These are phyloP conservation scores for Sycophila texana DNA, from an alignment of 2,888 invertebrate species.

Conservation along the genomic window DNA sequence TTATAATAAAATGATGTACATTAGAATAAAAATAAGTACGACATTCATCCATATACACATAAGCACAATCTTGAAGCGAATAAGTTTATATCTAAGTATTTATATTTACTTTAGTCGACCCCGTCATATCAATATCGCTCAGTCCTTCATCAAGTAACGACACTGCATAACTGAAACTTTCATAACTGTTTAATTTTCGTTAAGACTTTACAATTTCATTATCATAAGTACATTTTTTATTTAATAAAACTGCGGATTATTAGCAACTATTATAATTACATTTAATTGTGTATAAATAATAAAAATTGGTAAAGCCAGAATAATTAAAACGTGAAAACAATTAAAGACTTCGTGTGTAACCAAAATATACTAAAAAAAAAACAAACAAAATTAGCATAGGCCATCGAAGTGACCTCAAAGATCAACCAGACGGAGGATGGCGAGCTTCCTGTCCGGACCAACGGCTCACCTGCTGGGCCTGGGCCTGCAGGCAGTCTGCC, in stretches of 20 bases:
- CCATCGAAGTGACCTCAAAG: not conserved
- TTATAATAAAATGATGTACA: not conserved
- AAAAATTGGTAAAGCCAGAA: too few relatives aligned
- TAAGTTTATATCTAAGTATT: not conserved
- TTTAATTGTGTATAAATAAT: too few relatives aligned
- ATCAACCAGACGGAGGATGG: slow-evolving; percentile 11
- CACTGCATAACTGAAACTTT: not conserved
- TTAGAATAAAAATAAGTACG: too few relatives aligned
- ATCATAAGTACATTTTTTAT: too few relatives aligned
- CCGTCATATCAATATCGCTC: not conserved
- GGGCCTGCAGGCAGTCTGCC: slow-evolving; percentile 57
- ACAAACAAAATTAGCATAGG: not conserved
- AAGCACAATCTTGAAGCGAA: too few relatives aligned
- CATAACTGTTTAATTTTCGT: too few relatives aligned
- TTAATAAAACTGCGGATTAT: too few relatives aligned
- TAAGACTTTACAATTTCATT: too few relatives aligned
- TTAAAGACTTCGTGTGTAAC: too few relatives aligned
- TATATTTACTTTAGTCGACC: not conserved
- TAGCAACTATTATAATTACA: too few relatives aligned
- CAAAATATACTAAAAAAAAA: not conserved
- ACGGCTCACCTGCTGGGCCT: slow-evolving; percentile 59
- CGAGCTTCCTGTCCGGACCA: slow-evolving; percentile 55
- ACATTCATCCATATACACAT: too few relatives aligned
- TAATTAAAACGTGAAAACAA: too few relatives aligned
- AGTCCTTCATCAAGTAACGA: not conserved